These are phyloP conservation scores for Catharus bicknelli DNA, from an alignment of 2,113 vertebrate species.

Conservation along the genomic window DNA sequence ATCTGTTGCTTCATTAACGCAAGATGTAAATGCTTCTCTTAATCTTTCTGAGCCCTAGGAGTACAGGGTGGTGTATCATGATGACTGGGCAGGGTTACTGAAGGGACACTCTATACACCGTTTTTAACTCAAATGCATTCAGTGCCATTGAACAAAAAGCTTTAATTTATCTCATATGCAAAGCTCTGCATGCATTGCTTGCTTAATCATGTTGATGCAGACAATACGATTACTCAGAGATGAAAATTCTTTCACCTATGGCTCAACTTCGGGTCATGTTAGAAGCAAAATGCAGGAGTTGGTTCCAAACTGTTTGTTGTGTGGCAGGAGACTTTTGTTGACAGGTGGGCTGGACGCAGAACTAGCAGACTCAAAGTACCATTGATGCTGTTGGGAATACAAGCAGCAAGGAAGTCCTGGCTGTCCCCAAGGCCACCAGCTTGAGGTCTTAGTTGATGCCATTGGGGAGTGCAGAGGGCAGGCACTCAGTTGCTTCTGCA, in stretches of 20 bases:
- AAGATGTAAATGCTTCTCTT: slow-evolving; percentile 43
- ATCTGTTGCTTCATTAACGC: slow-evolving; percentile 30
- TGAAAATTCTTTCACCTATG: background rate
- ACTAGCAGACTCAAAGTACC: background rate
- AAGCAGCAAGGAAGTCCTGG: background rate
- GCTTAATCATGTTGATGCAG: background rate
- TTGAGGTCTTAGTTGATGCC: background rate
- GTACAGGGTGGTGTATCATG: slow-evolving; percentile 17
- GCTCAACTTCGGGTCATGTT: background rate
- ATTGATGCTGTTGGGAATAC: background rate
- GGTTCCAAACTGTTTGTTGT: background rate
- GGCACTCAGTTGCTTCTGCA: too few species aligned
- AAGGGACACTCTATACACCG: slow-evolving; percentile 17
- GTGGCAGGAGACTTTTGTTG: background rate
- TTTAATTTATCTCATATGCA: slow-evolving; percentile 16
- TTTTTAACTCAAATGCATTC: slow-evolving; percentile 19
- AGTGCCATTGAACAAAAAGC: background rate
- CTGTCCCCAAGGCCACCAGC: background rate
- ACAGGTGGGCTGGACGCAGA: background rate
- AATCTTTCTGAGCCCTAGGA: slow-evolving; percentile 14
- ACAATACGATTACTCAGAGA: background rate
- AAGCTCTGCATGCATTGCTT: background rate
- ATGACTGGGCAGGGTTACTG: slow-evolving; percentile 19
- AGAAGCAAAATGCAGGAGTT: background rate
- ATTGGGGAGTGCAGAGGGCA: background rate